Evolutionary conservation across 2,888 invertebrate genomes (phyloP), one percentile per base, ranked within the genome.

Genomic region (Masnerella sp.): DNA sequence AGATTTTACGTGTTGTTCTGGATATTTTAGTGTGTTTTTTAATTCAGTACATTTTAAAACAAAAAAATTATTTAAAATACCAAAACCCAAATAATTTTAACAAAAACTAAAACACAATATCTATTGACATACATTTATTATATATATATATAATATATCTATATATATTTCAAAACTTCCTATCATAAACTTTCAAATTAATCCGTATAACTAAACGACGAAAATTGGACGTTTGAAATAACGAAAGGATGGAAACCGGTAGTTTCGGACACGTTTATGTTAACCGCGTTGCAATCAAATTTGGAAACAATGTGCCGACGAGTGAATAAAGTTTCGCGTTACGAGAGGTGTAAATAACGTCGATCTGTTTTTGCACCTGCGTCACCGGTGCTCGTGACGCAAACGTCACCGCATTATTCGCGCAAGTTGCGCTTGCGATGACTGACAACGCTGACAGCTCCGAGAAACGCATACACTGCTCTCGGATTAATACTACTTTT

Each of bases 291-390:
- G 52, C 40, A 47, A 62, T 62, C 62, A 32, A 56, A 54, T 42
- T 36, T 22, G 54, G 32, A 49, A 64, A 64, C 64, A 64, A 64
- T 59, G 40, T 58, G 28, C 15, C 36, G 8, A 25, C 40, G 49
- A 47, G 15, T 34, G 20, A 71, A 43, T 34, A 58, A 52, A 52
- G 64, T 38, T 56, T 34, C 34, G 40, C 36, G 49, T 49, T 62
- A 49, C 58, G 58, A 58, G 34, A 56, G 61, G 61, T 59, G 64
- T 69, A 69, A 77, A 74, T 64, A 71, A 75, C 42, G 64, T 56
- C 43, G 34, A 54, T 65, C 42, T 38, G 62, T 68, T 76, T 76
- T 74, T 74, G 72, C 74, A 74, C 70, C 68, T 73, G 62, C 74
- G 71, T 72, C 75, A 74, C 38, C 61, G 62, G 20, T 34, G 69